phyloP scores from a whole-genome alignment of 2,113 vertebrate genomes.

The Neogobius melanostomus region DNA sequence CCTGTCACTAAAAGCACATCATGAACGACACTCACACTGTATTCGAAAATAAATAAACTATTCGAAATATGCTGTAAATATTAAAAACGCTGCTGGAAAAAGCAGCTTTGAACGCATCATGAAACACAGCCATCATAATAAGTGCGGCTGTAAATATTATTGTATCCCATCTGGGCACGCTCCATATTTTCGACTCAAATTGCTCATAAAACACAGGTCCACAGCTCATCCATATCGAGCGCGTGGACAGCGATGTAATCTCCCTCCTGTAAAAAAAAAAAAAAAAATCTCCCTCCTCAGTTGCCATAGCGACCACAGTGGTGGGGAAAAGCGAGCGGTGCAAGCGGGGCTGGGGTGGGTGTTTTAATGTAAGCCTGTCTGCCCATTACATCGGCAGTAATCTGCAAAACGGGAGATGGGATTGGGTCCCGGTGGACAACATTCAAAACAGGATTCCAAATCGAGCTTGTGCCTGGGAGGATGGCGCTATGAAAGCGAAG shows the following conservation, averaged over 20 bases:
- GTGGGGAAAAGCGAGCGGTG: constrained; percentile 40
- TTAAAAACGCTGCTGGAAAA: not conserved
- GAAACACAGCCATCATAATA: not conserved
- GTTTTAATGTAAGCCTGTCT: constrained; percentile 58
- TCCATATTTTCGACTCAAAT: constrained; percentile 14
- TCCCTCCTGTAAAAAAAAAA: constrained; percentile 37
- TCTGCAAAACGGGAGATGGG: constrained; percentile 57
- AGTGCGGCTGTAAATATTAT: constrained; percentile 2
- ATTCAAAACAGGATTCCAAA: constrained; percentile 51
- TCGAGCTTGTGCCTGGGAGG: constrained; percentile 17
- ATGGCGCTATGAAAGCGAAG: constrained; percentile 31
- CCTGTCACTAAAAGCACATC: not conserved
- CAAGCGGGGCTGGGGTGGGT: constrained; percentile 36
- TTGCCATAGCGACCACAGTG: constrained; percentile 68
- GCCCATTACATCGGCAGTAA: constrained; percentile 62
- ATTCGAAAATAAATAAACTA: not conserved
- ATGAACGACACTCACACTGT: not conserved
- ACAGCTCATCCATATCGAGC: constrained; percentile 26
- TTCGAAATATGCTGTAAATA: not conserved
- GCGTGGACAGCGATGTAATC: constrained; percentile 39
- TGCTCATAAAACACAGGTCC: constrained; percentile 9
- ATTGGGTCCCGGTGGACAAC: constrained; percentile 53
- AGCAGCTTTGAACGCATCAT: constrained; percentile 5
- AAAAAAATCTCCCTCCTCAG: constrained; percentile 50
- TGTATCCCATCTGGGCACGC: constrained; percentile 6